These are phyloP conservation scores for Gymnosoma rotundatum DNA, from an alignment of 2,888 invertebrate genomes.

Conservation along the genomic window DNA sequence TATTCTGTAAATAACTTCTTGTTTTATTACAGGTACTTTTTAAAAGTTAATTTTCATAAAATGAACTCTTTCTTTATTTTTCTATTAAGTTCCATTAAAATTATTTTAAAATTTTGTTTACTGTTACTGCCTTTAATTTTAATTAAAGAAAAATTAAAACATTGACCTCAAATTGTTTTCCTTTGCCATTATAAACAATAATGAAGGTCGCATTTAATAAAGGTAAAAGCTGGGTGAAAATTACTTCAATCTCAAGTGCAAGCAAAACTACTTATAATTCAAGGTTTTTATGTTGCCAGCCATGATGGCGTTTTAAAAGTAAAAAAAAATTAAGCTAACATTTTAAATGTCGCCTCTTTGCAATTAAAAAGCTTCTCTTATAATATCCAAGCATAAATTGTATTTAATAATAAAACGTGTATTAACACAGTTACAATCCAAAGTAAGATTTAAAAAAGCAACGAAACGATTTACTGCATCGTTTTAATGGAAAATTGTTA, in stretches of 20 bases:
- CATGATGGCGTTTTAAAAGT: not conserved
- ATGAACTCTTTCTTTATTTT: not conserved
- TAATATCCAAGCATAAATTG: not conserved
- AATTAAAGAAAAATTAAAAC: no score
- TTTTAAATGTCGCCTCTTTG: not conserved
- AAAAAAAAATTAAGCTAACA: not conserved
- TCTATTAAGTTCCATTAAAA: no score
- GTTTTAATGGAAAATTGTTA: not conserved
- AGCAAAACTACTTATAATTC: not conserved
- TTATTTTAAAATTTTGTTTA: no score
- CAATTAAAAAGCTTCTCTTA: not conserved
- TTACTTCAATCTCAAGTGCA: not conserved
- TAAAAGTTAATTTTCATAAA: not conserved
- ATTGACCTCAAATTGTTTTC: no score
- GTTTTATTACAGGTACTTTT: not conserved
- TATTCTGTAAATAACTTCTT: no score
- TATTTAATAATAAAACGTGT: not conserved
- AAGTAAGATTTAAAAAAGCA: not conserved
- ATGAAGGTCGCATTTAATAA: no score
- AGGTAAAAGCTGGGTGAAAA: not conserved
- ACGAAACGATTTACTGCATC: not conserved
- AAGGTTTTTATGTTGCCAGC: not conserved
- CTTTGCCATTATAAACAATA: no score
- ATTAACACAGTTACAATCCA: not conserved
- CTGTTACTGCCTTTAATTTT: no score